A percentile compares a stretch with the other conserved stretches of the same genome.
These are phyloP conservation scores for Brachypalpus laphriformis DNA, from an alignment of 2,888 invertebrate species.

Conservation along the genomic window DNA sequence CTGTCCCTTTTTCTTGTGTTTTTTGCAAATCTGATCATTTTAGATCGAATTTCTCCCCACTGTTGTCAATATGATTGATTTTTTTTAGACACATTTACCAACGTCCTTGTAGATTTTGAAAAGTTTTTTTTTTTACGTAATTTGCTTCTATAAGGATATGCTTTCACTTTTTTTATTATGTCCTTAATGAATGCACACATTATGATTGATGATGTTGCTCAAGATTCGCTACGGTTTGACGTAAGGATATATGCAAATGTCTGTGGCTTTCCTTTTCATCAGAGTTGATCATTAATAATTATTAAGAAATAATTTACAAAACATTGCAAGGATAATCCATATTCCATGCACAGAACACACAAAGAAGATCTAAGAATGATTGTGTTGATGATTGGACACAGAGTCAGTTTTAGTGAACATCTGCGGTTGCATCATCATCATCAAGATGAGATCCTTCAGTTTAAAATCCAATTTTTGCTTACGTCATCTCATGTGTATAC, in stretches of 20 bases:
- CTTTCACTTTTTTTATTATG: background rate
- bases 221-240: conserved; percentile 43
- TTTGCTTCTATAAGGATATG: background rate
- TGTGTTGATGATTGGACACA: conserved; percentile 51
- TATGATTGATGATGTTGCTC: conserved; percentile 61
- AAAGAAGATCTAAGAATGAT: conserved; percentile 30
- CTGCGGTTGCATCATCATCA: conserved; percentile 49
- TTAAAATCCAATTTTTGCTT: conserved; percentile 53
- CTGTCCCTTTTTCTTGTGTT: conserved; percentile 7
- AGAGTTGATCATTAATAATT: conserved; percentile 66
- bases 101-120: background rate
- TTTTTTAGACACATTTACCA: conserved; percentile 13
- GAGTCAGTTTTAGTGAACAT: conserved; percentile 50
- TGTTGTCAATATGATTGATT: conserved; percentile 67
- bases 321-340: conserved; percentile 72
- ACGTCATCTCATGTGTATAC: conserved; percentile 33
- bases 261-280: conserved; percentile 43
- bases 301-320: conserved; percentile 72
- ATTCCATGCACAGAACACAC: conserved; percentile 47
- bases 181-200: conserved; percentile 37
- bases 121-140: background rate
- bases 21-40: conserved; percentile 43
- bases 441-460: conserved; percentile 23
- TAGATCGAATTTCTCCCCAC: conserved; percentile 53
- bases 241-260: conserved; percentile 59